Evolutionary conservation across 2,113 vertebrate genomes (phyloP), one percentile per base, ranked within the genome.

Genomic region (Phylloscopus whistleri): DNA sequence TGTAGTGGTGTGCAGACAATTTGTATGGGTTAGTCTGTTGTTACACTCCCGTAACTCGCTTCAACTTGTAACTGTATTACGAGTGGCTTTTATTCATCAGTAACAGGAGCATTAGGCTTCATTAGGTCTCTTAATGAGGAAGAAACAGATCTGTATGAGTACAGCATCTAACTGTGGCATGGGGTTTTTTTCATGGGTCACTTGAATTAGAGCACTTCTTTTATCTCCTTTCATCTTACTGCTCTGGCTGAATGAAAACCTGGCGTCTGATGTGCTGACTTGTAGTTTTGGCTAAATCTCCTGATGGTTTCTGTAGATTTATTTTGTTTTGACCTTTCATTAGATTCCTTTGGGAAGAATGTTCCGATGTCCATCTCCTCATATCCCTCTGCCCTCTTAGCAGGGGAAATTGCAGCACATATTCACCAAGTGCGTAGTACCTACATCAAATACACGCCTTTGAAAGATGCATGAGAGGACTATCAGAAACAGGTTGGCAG

Each of bases 21-120:
- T 93, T 91, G 46, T 86, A 62, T 63, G 59, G 30, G 35, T 84
- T 80, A 64, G 46, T 48, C n/a, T 90, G 49, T 81, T 73, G 49
- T 37, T 88, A 41, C n/a, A 37, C 31, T 84, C 26, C 81, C 41
- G 46, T 77, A 75, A 70, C 60, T 77, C 84, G 79, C 87, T 87
- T 91, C 48, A 69, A 6, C 87, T 91, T 94, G 51, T 80, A 92
- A 41, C 51, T 92, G 15, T 79, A 49, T 92, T 94, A 80, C 1
- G 6, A 89, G 37, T 84, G 74, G 48, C 87, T 96, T 94, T 93
- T 87, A 84, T 87, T 94, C 87, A 70, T 59, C 60, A 84, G 21
- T 39, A 75, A 2, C 2, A 4, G 64, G 60, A 81, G 10, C 84
- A 75, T 89, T 89, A 92, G 75, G 41, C 63, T 78, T 88, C 49